phyloP scores from a whole-genome alignment of 2,113 vertebrate genomes.

The Phalacrocorax carbo region DNA sequence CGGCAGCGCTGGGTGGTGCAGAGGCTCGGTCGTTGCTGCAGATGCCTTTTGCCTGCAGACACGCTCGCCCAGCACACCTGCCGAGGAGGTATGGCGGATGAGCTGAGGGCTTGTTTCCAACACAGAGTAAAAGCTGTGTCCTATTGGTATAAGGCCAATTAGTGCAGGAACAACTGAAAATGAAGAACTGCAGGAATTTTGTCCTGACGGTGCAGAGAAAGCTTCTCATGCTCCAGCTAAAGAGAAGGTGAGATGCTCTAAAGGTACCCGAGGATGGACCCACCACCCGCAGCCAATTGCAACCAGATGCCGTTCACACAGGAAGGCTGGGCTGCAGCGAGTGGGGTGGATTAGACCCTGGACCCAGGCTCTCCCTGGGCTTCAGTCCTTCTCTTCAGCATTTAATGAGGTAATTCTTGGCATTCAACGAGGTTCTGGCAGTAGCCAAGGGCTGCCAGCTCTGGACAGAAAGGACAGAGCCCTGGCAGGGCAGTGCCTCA shows the following conservation, averaged over 20 bases:
- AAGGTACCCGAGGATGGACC: neutral
- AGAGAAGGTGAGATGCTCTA: neutral
- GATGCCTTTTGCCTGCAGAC: neutral
- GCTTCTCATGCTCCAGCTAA: neutral
- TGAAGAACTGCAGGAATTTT: neutral
- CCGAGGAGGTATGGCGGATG: neutral
- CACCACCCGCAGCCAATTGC: neutral
- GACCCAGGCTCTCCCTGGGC: neutral
- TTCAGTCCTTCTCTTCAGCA: neutral
- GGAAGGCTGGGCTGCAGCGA: neutral
- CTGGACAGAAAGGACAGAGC: neutral
- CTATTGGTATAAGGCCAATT: neutral
- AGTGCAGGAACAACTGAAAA: neutral
- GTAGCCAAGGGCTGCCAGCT: neutral
- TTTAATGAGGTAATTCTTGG: neutral
- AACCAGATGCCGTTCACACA: accelerated
- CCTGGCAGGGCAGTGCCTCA: no score
- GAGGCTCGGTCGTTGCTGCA: neutral
- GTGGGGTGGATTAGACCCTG: neutral
- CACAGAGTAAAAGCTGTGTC: neutral
- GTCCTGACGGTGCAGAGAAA: neutral
- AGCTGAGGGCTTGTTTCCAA: neutral
- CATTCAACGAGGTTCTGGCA: neutral
- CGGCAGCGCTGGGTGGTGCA: neutral
- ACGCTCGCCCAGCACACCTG: neutral